These are phyloP conservation scores for Agonopterix heracliana DNA, from an alignment of 2,888 invertebrate species.

Conservation along the genomic window DNA sequence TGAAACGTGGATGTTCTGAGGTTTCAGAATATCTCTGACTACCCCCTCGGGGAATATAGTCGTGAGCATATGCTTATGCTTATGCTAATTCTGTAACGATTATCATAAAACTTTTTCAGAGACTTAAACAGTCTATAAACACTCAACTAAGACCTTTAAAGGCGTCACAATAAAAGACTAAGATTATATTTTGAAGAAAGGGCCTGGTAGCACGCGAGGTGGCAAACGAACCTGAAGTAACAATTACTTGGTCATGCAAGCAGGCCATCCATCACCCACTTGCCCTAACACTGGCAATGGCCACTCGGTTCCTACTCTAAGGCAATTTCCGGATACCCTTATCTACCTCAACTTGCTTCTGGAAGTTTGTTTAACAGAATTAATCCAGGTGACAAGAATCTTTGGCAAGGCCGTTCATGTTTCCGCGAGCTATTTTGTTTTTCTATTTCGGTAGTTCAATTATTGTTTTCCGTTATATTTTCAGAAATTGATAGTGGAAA, in stretches of 20 bases:
- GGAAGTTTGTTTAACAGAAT: conserved; percentile 68
- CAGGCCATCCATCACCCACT: conserved; percentile 68
- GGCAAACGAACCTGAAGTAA: conserved; percentile 59
- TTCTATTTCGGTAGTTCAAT: not conserved
- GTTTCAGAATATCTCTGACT: no score
- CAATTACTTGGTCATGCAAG: conserved; percentile 73
- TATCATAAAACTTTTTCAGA: no score
- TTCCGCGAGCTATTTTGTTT: conserved; percentile 12
- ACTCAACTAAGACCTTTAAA: conserved; percentile 27
- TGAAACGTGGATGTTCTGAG: no score
- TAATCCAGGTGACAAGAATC: conserved; percentile 53
- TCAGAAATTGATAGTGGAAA: no score
- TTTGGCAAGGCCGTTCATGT: conserved; percentile 39
- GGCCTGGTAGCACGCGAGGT: conserved; percentile 19
- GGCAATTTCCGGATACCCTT: conserved; percentile 71
- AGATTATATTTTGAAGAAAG: conserved; percentile 52
- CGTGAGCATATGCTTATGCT: no score
- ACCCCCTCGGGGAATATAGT: no score
- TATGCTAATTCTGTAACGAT: no score
- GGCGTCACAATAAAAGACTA: conserved; percentile 45
- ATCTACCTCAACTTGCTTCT: conserved; percentile 48
- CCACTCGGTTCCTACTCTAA: conserved; percentile 61
- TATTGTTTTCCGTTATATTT: no score
- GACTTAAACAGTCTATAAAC: conserved; percentile 15
- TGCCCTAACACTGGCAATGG: conserved; percentile 52